Conservation (phyloP, 1,140 invertebrate species). For the Teleopsis dalmanni region DNA sequence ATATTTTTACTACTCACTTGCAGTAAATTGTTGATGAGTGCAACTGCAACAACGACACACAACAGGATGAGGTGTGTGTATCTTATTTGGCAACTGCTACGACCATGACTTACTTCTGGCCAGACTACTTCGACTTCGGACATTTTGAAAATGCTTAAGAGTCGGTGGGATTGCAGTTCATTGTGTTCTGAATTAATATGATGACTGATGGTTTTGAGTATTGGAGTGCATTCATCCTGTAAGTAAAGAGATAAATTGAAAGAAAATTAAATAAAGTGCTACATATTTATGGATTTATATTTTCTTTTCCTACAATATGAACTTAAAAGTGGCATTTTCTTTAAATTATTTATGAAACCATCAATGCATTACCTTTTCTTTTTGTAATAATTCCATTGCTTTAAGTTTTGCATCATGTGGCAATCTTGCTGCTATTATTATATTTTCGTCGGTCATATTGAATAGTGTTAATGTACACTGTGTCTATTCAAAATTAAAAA, state of each 20-base stretch:
- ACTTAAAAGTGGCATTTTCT: not conserved
- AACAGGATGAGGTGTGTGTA: not conserved
- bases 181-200: constrained; percentile 77
- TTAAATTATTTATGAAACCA: constrained; percentile 4
- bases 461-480: constrained; percentile 74
- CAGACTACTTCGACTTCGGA: constrained; percentile 76
- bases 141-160: constrained; percentile 84
- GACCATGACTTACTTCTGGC: constrained; percentile 39
- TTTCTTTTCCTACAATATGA: too few relatives aligned
- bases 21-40: not conserved
- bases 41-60: too few relatives aligned
- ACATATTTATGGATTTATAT: too few relatives aligned
- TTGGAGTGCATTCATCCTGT: constrained; percentile 75
- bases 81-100: constrained; percentile 17
- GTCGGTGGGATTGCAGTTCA: constrained; percentile 73
- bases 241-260: constrained; percentile 7
- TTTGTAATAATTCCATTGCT: constrained; percentile 52
- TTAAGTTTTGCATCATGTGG: constrained; percentile 55
- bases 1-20: constrained; percentile 5
- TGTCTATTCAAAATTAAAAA: constrained; percentile 53
- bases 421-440: constrained; percentile 74
- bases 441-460: constrained; percentile 76
- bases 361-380: constrained; percentile 59
- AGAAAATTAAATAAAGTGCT: not conserved
- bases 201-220: constrained; percentile 69